Conservation (phyloP, 2,888 invertebrate species). For the Stomorhina lunata region DNA sequence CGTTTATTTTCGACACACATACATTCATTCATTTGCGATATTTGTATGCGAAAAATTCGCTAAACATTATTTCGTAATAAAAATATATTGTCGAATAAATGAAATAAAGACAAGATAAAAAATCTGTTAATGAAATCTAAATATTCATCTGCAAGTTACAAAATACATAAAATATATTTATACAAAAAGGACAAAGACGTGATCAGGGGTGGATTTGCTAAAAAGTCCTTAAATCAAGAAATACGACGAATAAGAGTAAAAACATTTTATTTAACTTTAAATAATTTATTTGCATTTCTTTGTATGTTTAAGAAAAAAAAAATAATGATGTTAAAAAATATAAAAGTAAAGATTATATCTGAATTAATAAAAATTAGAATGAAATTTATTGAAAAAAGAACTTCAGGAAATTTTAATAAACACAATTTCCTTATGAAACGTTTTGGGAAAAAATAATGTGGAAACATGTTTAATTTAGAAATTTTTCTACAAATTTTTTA, state of each 20-base stretch:
- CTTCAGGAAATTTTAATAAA: no score
- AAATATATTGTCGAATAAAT: slow-evolving; percentile 5
- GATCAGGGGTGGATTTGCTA: not conserved
- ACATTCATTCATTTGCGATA: not conserved
- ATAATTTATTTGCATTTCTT: not conserved
- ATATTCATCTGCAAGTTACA: no score
- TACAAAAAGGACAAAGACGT: not conserved
- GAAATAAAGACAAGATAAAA: slow-evolving; percentile 22
- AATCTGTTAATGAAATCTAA: not conserved
- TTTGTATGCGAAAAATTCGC: not conserved
- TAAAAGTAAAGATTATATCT: not conserved
- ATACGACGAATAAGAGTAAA: not conserved
- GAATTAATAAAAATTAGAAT: not conserved
- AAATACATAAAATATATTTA: no score
- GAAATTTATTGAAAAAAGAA: no score
- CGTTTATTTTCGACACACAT: no score
- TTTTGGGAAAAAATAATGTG: no score
- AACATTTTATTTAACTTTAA: not conserved
- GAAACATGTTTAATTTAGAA: no score
- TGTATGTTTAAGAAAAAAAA: not conserved
- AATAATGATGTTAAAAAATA: no score
- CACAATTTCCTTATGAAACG: no score
- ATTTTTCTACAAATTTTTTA: no score
- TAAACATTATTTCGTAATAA: not conserved
- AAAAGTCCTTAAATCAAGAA: not conserved